These are phyloP conservation scores for Stenopsyche tienmushanensis DNA, from an alignment of 1,140 invertebrate genomes.

Conservation along the genomic window DNA sequence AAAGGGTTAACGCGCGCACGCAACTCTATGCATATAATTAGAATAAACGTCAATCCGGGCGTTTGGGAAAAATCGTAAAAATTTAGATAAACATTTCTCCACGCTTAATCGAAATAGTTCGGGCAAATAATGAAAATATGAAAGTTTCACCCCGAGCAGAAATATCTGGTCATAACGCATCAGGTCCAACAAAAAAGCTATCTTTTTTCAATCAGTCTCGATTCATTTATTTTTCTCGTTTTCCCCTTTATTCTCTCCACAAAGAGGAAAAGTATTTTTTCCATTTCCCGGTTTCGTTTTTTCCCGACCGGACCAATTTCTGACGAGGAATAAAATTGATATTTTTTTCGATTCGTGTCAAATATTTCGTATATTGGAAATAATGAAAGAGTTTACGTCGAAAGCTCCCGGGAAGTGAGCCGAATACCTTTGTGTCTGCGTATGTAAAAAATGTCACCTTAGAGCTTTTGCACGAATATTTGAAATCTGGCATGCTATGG, in stretches of 20 bases:
- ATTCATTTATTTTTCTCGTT: constrained; percentile 40
- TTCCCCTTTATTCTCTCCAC: constrained; percentile 25
- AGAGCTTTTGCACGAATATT: too few relatives aligned
- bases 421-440: neutral
- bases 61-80: too few relatives aligned
- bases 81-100: too few relatives aligned
- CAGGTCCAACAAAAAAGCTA: constrained; percentile 30
- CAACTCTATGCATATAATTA: neutral
- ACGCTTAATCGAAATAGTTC: too few relatives aligned
- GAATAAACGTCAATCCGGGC: too few relatives aligned
- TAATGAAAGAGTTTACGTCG: neutral
- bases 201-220: constrained; percentile 39
- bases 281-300: constrained; percentile 25
- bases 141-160: constrained; percentile 11
- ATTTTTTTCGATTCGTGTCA: constrained; percentile 24
- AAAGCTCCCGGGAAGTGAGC: neutral
- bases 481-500: too few relatives aligned
- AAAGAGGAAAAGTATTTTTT: constrained; percentile 31
- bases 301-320: constrained; percentile 11
- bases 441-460: too few relatives aligned
- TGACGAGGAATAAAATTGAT: constrained; percentile 24
- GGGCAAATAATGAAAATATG: too few relatives aligned
- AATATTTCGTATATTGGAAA: constrained; percentile 8
- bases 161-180: constrained; percentile 30
- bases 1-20: neutral